Evolutionary conservation across 37 sponge, comb jelly and placozoan species (phyloP).

Genomic region (Halisarca cf. caerulea): DNA sequence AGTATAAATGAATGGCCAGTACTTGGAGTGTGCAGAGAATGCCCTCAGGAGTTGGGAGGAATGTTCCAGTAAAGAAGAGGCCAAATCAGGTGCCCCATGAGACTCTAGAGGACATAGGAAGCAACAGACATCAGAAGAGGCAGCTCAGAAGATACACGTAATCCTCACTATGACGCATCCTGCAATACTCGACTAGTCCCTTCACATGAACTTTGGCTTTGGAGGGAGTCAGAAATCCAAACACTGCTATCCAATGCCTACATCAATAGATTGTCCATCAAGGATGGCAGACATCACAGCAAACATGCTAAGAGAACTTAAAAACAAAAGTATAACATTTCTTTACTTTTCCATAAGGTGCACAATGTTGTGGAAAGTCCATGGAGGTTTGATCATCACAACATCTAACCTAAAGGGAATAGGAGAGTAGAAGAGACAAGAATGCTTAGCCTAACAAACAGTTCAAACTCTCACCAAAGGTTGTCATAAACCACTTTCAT

Average conservation of each 20-base stretch:
- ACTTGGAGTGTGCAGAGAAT: not conserved
- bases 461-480: slow-evolving; percentile 27
- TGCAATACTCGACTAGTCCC: not conserved
- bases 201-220: slow-evolving; percentile 1
- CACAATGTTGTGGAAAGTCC: slow-evolving; percentile 58
- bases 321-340: too few species aligned
- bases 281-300: not conserved
- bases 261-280: too few species aligned
- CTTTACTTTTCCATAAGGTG: slow-evolving; percentile 61
- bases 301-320: not conserved
- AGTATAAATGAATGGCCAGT: too few species aligned
- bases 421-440: not conserved
- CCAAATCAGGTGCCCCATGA: not conserved
- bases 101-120: not conserved
- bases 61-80: not conserved
- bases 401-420: slow-evolving; percentile 35
- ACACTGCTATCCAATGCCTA: slow-evolving; percentile 85
- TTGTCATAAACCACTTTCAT: slow-evolving; percentile 62
- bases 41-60: not conserved
- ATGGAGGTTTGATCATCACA: slow-evolving; percentile 79
- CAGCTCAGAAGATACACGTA: not conserved
- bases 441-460: not conserved
- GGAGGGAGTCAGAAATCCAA: slow-evolving; percentile 9
- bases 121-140: too few species aligned
- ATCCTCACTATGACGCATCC: not conserved